Evolutionary conservation across 2,797 vertebrate genomes (phyloP).

Genomic region (Cossypha dichroa): DNA sequence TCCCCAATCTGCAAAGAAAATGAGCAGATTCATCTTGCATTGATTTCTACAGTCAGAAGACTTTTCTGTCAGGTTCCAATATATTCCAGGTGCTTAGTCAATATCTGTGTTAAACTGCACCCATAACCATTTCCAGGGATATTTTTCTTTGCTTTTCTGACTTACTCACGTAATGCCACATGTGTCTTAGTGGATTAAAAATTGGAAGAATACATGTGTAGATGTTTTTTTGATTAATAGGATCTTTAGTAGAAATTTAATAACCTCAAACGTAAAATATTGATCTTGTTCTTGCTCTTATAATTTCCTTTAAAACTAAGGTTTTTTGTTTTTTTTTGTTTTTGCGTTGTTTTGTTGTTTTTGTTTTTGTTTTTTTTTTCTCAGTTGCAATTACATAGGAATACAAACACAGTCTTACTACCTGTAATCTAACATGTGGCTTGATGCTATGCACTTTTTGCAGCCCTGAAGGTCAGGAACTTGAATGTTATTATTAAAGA

Average conservation of each 20-base stretch:
- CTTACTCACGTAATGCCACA: neutral
- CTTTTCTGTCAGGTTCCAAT: neutral
- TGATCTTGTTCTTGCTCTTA: conserved; percentile 34
- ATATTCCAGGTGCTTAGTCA: neutral
- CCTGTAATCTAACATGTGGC: neutral
- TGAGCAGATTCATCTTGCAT: neutral
- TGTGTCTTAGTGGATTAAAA: conserved; percentile 45
- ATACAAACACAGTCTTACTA: conserved; percentile 13
- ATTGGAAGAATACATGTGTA: neutral
- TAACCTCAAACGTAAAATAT: conserved; percentile 64
- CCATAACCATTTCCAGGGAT: conserved; percentile 11
- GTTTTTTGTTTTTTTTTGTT: neutral
- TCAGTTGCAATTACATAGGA: neutral
- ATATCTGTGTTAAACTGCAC: neutral
- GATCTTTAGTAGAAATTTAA: conserved; percentile 59
- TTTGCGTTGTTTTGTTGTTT: neutral
- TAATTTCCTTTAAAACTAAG: conserved; percentile 39
- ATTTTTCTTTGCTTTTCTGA: conserved; percentile 57
- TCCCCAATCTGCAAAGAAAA: neutral
- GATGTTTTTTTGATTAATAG: conserved; percentile 53
- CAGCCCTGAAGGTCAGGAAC: conserved; percentile 9
- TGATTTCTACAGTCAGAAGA: neutral
- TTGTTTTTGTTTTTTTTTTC: neutral
- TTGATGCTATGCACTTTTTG: neutral
- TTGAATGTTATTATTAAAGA: neutral